phyloP scores from a whole-genome alignment of 35 echinoderm and acorn worm genomes.

The Amphiura filiformis region DNA sequence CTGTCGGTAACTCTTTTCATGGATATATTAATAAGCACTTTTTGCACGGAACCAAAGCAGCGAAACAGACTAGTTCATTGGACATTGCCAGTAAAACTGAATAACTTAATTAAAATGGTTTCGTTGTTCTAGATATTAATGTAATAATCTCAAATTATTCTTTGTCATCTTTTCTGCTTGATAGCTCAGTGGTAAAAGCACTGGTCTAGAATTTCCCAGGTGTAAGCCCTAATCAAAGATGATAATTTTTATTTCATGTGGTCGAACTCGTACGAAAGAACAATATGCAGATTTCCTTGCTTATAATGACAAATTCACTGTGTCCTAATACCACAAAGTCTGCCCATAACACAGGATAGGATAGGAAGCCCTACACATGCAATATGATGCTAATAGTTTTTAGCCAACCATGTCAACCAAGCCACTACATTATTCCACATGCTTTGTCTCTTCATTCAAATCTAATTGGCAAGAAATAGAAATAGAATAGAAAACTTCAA shows the following conservation, averaged over 20 bases:
- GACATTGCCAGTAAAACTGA: too few relatives aligned
- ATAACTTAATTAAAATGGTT: too few relatives aligned
- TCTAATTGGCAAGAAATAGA: background rate
- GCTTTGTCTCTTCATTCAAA: background rate
- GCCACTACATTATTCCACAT: background rate
- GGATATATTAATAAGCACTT: too few relatives aligned
- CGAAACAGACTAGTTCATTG: too few relatives aligned
- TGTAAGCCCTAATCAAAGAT: too few relatives aligned
- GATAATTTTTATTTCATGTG: background rate
- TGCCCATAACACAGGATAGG: background rate
- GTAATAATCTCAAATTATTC: too few relatives aligned
- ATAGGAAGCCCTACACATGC: background rate
- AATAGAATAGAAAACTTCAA: background rate
- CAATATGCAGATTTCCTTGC: background rate
- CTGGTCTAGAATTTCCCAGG: too few relatives aligned
- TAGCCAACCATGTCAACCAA: background rate
- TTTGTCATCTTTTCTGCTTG: too few relatives aligned
- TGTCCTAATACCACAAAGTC: background rate
- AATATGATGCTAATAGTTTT: background rate
- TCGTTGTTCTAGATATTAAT: too few relatives aligned
- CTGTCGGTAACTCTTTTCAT: too few relatives aligned
- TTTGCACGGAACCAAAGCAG: too few relatives aligned
- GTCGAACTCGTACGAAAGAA: background rate
- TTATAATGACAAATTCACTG: background rate
- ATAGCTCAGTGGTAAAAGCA: too few relatives aligned